Evolutionary conservation across 2,888 invertebrate species (phyloP).

Genomic region (Pyrrhopygopsis socrates): DNA sequence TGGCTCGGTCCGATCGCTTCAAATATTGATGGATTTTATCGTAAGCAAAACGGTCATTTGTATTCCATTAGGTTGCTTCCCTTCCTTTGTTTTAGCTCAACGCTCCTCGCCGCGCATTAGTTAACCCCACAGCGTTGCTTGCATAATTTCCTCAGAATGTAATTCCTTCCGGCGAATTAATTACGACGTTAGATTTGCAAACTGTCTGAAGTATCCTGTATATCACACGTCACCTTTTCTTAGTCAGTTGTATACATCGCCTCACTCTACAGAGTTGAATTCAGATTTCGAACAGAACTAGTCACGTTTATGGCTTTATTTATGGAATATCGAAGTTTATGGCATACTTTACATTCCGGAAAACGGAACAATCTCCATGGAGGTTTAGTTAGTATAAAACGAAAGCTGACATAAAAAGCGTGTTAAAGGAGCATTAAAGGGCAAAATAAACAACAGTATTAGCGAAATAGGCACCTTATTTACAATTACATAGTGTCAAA

Average conservation of each 20-base stretch:
- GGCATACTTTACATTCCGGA: neutral
- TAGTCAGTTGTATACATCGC: neutral
- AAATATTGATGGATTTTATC: constrained; percentile 92
- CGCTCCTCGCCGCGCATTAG: constrained; percentile 32
- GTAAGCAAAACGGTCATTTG: constrained; percentile 92
- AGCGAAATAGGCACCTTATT: too few relatives aligned
- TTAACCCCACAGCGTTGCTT: constrained; percentile 11
- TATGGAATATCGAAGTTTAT: neutral
- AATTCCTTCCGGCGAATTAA: constrained; percentile 48
- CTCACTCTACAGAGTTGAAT: neutral
- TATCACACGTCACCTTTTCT: neutral
- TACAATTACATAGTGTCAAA: too few relatives aligned
- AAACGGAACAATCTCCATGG: neutral
- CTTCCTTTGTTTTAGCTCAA: constrained; percentile 84
- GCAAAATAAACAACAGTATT: too few relatives aligned
- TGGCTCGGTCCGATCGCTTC: constrained; percentile 84
- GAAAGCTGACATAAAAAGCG: too few relatives aligned
- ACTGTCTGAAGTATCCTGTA: constrained; percentile 2
- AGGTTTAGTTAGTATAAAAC: too few relatives aligned
- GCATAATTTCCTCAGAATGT: constrained; percentile 30
- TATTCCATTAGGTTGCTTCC: constrained; percentile 91
- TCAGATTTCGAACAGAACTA: neutral
- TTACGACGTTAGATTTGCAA: constrained; percentile 12
- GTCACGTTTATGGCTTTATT: neutral
- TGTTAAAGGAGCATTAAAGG: too few relatives aligned